Percentiles rank a stretch among this genome's conserved stretches.
These are phyloP conservation scores for Musca vetustissima DNA, from an alignment of 1,140 invertebrate genomes.

Conservation along the genomic window DNA sequence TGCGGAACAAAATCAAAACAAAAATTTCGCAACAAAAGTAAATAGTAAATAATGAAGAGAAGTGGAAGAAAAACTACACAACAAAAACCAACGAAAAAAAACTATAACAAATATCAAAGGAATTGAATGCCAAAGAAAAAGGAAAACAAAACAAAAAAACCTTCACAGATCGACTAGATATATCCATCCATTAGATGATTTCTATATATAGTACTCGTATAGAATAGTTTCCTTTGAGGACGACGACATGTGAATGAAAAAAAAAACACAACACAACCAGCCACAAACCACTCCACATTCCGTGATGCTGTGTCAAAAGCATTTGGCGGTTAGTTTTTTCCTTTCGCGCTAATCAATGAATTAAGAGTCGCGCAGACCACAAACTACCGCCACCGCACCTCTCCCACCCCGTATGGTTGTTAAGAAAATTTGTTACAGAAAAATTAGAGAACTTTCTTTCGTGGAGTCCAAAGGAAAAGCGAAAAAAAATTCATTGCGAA, in stretches of 20 bases:
- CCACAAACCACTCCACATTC: not conserved
- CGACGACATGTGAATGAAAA: not conserved
- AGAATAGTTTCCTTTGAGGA: not conserved
- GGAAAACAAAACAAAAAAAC: not conserved
- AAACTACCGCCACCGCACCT: not conserved
- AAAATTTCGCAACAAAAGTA: not conserved
- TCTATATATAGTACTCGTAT: not conserved
- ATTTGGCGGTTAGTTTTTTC: slow-evolving; percentile 17
- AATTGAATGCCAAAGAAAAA: slow-evolving; percentile 2
- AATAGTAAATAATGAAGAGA: not conserved
- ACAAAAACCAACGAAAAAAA: not conserved
- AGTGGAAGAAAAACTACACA: not conserved
- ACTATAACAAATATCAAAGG: slow-evolving; percentile 6
- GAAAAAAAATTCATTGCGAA: not conserved
- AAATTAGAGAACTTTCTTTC: slow-evolving; percentile 5
- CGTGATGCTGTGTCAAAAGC: no score
- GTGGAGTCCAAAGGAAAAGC: not conserved
- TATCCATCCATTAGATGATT: not conserved
- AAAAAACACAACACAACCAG: not conserved
- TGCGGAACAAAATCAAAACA: no score
- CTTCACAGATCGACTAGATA: not conserved
- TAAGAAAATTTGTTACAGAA: not conserved
- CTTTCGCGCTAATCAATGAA: slow-evolving; percentile 17
- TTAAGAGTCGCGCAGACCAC: slow-evolving; percentile 1
- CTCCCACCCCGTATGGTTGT: no score